Base-by-base conservation (phyloP, 2,797 vertebrate genomes). In the Saguinus oedipus region DNA sequence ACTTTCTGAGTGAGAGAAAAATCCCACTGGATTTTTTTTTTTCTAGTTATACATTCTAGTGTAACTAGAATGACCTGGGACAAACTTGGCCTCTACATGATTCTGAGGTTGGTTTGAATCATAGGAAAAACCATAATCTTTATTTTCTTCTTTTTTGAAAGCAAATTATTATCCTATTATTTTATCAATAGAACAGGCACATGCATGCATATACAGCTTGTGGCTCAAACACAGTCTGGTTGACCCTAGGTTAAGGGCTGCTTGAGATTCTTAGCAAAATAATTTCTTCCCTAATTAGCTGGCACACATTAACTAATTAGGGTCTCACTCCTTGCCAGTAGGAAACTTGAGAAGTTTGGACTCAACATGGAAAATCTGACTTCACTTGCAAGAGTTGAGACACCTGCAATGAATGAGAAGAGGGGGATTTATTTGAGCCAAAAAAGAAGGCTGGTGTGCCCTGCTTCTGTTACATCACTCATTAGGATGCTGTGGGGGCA, bases 331-430 rank as follows among this genome's bases (percentile, higher is more conserved):
- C 55, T 90, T 96, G 86, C 82, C 72, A 59, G 76, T 50, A 96
- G 85, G 84, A 96, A 96, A 97, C 72, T 78, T 90, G 89, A 97
- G 92, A 90, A 93, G 80, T 84, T 95, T 70, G 33, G 83, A 79
- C 76, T 92, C 94, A 92, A 84, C 53, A 75, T 70, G 96, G 93
- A 98, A 98, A 97, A 95, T 96, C 72, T 97, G 94, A 96, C 84
- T 81, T 96, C 90, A 94, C 36, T 94, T 90, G 17, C 5, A 2
- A 81, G 46, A 80, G 42, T 14, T 97, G 50, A 89, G 94, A 97
- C 96, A 96, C 95, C 92, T 95, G 94, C 93, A 85, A 46, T 50
- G 64, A 84, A 75, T 22, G 13, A 17, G 9, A 72, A 76, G 26
- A 87, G 55, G n/a, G 12, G 44, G 20, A 70, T 83, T 96, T 97